Evolutionary conservation across 2,797 vertebrate genomes (phyloP).

Genomic region (Myiothlypis chrysogaster): DNA sequence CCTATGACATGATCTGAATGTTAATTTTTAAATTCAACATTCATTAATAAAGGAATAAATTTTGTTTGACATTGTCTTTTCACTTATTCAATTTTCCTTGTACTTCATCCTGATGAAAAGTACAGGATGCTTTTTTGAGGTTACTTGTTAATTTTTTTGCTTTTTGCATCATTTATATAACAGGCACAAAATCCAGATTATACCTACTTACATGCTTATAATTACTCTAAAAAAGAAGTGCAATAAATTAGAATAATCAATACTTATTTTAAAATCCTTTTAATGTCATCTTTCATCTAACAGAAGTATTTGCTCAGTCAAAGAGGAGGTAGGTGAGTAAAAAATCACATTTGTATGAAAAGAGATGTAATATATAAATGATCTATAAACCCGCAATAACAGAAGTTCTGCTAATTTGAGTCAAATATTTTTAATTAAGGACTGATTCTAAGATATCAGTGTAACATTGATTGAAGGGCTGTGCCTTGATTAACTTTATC

Average conservation of each 20-base stretch:
- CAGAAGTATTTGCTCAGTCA: background rate
- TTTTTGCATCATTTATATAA: background rate
- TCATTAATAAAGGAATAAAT: constrained; percentile 74
- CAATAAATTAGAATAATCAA: background rate
- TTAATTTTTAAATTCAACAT: constrained; percentile 77
- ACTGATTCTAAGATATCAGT: background rate
- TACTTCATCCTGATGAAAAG: constrained; percentile 23
- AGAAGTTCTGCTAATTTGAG: background rate
- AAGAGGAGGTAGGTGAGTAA: background rate
- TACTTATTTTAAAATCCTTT: background rate
- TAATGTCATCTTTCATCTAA: background rate
- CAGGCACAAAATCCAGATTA: background rate
- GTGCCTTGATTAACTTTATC: background rate
- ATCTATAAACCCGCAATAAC: background rate
- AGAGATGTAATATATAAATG: background rate
- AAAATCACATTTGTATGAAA: background rate
- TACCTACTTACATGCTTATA: background rate
- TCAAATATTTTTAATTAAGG: background rate
- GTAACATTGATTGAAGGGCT: background rate
- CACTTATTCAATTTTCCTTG: constrained; percentile 62
- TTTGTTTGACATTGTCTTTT: constrained; percentile 57
- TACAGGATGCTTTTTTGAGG: background rate
- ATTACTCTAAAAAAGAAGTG: background rate
- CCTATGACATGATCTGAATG: constrained; percentile 75
- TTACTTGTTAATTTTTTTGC: background rate